A percentile compares a stretch with the other conserved stretches of the same genome.
Conservation (phyloP, 2,113 vertebrate genomes). For the Paramormyrops kingsleyae region DNA sequence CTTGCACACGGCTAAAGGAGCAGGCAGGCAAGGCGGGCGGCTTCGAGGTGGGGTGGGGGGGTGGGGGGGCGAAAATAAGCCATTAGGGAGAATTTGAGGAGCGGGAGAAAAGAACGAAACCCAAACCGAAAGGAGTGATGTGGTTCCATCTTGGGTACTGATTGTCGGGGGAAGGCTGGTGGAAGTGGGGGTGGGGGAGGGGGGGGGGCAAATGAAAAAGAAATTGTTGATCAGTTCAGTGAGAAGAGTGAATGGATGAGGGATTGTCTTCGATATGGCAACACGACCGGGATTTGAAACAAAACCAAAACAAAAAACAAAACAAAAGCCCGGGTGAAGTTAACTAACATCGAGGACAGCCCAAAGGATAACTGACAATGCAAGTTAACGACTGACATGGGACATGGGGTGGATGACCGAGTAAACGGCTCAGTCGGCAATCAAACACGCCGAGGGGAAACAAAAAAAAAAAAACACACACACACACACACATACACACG, state of each 20-base stretch:
- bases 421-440: neutral
- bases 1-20: constrained; percentile 53
- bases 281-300: neutral
- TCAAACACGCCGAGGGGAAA: neutral
- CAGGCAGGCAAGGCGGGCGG: constrained; percentile 42
- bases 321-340: neutral
- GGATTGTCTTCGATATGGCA: neutral
- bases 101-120: neutral
- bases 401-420: neutral
- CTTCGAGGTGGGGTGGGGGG: constrained; percentile 25
- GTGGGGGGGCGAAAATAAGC: constrained; percentile 50
- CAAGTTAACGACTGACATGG: neutral
- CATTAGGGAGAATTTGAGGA: constrained; percentile 39
- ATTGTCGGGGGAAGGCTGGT: neutral
- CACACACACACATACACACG: neutral
- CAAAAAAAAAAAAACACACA: neutral
- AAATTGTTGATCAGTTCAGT: neutral
- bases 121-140: constrained; percentile 42
- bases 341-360: constrained; percentile 39
- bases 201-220: neutral
- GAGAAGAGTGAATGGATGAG: constrained; percentile 5
- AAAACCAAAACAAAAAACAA: constrained; percentile 9
- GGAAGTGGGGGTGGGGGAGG: neutral
- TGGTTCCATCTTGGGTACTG: constrained; percentile 25
- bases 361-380: neutral